Evolutionary conservation across 2,888 invertebrate genomes (phyloP), one percentile per base, ranked within the genome.

Genomic region (Actias luna): DNA sequence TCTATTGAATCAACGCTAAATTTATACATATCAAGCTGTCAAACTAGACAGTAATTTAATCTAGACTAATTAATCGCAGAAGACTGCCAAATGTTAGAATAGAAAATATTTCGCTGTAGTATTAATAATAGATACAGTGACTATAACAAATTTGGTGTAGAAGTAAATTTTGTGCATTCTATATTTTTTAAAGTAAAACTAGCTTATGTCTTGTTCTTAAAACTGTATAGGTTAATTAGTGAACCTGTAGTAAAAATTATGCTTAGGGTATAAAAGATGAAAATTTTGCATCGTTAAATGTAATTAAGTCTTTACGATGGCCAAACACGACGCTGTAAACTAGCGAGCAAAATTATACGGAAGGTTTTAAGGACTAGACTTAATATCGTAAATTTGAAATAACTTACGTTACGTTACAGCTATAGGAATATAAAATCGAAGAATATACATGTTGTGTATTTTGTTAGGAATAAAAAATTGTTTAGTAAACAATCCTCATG

Each of bases 291-390:
- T 79, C 79, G 81, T 83, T 84, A 84, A 82, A 86, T 82, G 85
- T 87, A 88, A 86, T 88, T 88, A 88, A 85, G 81, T 83, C 80
- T 85, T 87, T 87, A 87, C 84, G 87, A 85, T 84, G 80, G 82
- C 79, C 81, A 81, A 84, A 82, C 85, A 87, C 87, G 87, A 83
- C 80, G 87, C 84, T 89, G 89, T 89, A 87, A 88, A 88, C 83
- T 77, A 77, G 73, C 75, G 74, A 76, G 79, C 79, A 80, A 83
- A 85, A 83, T 84, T 85, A 85, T 85, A 82, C 78, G 76, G 78
- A 80, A 79, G 52, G 70, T 77, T 77, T n/a, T 74, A 68, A 71
- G 67, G 74, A 78, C 75, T 79, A 75, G 75, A 58, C 39, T 22
- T 42, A 31, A 8, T 22, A 5, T 22, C 46, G n/a, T 4, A 22